phyloP scores from a whole-genome alignment of 2,797 vertebrate species.

The Poeciliopsis presidionis region DNA sequence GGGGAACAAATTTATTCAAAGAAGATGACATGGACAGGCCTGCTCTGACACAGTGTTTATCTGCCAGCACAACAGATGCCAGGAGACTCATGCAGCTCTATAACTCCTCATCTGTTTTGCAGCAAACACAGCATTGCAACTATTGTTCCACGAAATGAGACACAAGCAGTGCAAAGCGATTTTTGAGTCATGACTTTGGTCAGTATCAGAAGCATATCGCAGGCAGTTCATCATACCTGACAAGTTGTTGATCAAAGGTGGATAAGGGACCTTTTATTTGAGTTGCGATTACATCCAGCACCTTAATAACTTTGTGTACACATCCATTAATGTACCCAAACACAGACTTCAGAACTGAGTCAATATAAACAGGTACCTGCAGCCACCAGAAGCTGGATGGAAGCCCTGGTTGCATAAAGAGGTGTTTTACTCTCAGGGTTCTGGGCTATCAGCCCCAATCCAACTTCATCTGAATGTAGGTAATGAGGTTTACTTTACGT shows the following conservation, averaged over 20 bases:
- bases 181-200: constrained; percentile 23
- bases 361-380: constrained; percentile 46
- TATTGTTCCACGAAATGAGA: constrained; percentile 17
- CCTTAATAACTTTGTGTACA: constrained; percentile 71
- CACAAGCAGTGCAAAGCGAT: constrained; percentile 4
- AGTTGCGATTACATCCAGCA: constrained; percentile 55
- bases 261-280: constrained; percentile 64
- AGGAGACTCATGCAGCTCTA: constrained; percentile 14
- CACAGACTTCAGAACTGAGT: constrained; percentile 50
- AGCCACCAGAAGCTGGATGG: constrained; percentile 37
- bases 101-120: constrained; percentile 1
- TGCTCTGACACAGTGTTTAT: background rate
- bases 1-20: background rate
- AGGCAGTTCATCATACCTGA: constrained; percentile 3
- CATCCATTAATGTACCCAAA: constrained; percentile 52
- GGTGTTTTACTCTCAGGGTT: constrained; percentile 43
- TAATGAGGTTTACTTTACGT: constrained; percentile 48
- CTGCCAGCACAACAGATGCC: constrained; percentile 30
- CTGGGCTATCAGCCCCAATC: constrained; percentile 37
- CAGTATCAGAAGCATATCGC: constrained; percentile 24
- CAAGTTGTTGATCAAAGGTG: constrained; percentile 11
- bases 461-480: constrained; percentile 57
- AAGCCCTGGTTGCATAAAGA: constrained; percentile 55
- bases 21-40: constrained; percentile 29
- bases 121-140: background rate